phyloP scores from a whole-genome alignment of 2,888 invertebrate genomes.

The Macrophya alboannulata region DNA sequence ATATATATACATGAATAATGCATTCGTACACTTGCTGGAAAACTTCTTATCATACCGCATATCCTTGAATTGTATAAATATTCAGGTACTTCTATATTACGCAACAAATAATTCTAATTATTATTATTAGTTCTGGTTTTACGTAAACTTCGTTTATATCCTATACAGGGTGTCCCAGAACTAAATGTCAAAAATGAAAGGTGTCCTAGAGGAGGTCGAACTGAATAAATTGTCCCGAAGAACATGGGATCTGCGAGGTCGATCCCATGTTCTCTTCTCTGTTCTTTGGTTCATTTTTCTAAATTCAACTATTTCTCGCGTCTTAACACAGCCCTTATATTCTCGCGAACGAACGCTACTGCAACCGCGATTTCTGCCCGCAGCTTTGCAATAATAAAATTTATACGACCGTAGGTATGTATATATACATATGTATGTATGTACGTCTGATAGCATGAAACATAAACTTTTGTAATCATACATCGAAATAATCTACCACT shows the following conservation, averaged over 20 bases:
- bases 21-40: background rate
- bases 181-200: too few species aligned
- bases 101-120: background rate
- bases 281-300: too few species aligned
- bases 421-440: too few species aligned
- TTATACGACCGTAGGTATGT: background rate
- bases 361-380: background rate
- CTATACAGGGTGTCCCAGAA: too few species aligned
- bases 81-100: background rate
- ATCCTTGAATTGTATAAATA: conserved; percentile 2
- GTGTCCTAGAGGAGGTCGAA: too few species aligned
- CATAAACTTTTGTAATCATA: conserved; percentile 15
- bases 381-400: background rate
- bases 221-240: too few species aligned
- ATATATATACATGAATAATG: background rate
- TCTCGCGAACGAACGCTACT: background rate
- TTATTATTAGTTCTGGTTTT: background rate
- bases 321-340: background rate
- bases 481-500: background rate
- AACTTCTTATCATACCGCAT: background rate
- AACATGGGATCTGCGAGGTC: too few species aligned
- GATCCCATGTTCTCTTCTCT: too few species aligned
- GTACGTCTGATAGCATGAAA: background rate
- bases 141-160: background rate
- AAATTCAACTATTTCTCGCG: too few species aligned